Conservation (phyloP, 2,113 vertebrate species). For the Synodontis membranacea region DNA sequence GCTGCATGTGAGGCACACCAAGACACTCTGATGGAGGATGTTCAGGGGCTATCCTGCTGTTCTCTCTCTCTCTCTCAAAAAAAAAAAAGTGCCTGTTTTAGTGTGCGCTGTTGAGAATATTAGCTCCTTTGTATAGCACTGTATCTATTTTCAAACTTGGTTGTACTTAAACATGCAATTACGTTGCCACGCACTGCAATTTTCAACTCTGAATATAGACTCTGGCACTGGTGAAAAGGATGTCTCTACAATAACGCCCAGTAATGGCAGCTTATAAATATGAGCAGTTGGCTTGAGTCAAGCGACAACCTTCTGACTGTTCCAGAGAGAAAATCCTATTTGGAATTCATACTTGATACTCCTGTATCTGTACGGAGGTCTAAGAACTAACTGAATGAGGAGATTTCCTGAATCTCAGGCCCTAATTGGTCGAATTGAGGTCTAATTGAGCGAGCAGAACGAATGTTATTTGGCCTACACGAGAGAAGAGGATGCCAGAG, state of each 20-base stretch:
- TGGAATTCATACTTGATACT: not conserved
- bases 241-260: constrained; percentile 13
- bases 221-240: not conserved
- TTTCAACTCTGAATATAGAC: constrained; percentile 24
- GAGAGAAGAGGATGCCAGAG: not conserved
- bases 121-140: not conserved
- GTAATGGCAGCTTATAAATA: constrained; percentile 5
- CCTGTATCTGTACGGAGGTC: not conserved
- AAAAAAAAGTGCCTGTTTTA: not conserved
- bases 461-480: not conserved
- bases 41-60: not conserved
- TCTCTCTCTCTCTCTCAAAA: too few relatives aligned
- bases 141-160: not conserved
- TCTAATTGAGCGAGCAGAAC: constrained; percentile 2
- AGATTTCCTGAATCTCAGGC: constrained; percentile 1
- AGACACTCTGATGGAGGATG: not conserved
- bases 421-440: not conserved
- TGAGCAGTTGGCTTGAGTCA: not conserved
- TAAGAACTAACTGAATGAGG: not conserved
- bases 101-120: not conserved
- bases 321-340: not conserved
- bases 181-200: constrained; percentile 10
- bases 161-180: constrained; percentile 18
- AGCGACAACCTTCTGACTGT: not conserved
- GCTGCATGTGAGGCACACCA: not conserved